Evolutionary conservation across 2,888 invertebrate species (phyloP), one percentile per base, ranked within the genome.

Genomic region (Congeria kusceri): DNA sequence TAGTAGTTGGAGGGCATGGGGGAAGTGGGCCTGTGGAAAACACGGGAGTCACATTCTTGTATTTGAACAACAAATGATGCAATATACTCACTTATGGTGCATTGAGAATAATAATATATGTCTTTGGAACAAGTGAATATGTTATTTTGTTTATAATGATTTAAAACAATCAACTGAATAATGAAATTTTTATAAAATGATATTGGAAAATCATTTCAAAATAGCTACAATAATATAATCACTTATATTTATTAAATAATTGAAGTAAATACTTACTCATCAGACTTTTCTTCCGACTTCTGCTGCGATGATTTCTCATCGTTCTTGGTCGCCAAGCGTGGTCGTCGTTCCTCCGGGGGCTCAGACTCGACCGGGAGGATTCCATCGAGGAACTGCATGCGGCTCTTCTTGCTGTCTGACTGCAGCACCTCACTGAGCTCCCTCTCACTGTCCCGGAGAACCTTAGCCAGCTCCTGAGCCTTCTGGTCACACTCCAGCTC

Each of bases 401-500:
- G 95, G 92, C 96, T 96, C 89, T 95, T 95, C 88, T 95, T 95
- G 57, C 78, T 83, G 77, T 95, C 95, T 90, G 95, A 95, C 20
- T 86, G 83, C 39, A 91, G 86, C 61, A 92, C 90, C 29, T 87
- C 83, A 15, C 87, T 87, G 62, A 92, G 78, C 56, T 89, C 86
- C 53, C 87, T 88, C 62, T 92, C 92, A 46, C 88, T 86, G 5
- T 89, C 88, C 20, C 81, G 78, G 71, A 91, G 80, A 28, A 91
- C 87, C 47, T 85, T 78, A 25, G 90, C 94, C 63, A 94, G 92
- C 82, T 94, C 94, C 88, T 93, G 92, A 5, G 94, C 94, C 77
- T 96, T 94, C 88, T 95, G 95, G 91, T 97, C 97, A 94, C 96
- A 97, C 88, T 96, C 96, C 86, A 96, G 95, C 93, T 97, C 97